These are phyloP conservation scores for Macaca nemestrina DNA, from an alignment of 2,113 vertebrate genomes.

Conservation along the genomic window DNA sequence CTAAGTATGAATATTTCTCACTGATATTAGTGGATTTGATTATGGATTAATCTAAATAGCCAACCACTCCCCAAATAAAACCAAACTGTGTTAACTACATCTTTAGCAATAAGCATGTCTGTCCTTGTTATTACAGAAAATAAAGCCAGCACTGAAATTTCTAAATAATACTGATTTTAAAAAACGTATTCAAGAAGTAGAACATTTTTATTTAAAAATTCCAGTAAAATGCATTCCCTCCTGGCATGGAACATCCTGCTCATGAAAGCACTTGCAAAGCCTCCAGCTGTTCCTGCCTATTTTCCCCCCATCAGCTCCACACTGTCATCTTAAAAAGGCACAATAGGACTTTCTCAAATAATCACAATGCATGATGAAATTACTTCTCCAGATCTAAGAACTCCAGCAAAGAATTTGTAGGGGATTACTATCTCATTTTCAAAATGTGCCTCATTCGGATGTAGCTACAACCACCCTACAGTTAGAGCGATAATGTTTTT, in stretches of 20 bases:
- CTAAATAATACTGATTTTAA: background rate
- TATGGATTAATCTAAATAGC: constrained; percentile 16
- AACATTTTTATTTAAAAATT: constrained; percentile 27
- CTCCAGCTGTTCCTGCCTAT: constrained; percentile 10
- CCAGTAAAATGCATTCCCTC: background rate
- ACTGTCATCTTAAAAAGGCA: constrained; percentile 30
- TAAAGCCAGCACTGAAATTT: constrained; percentile 5
- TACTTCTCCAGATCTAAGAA: background rate
- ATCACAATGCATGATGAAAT: constrained; percentile 32
- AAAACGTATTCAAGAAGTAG: background rate
- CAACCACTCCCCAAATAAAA: background rate
- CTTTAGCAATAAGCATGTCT: background rate
- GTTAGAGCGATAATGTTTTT: background rate
- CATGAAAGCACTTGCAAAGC: background rate
- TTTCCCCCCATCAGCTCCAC: background rate
- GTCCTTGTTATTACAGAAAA: background rate
- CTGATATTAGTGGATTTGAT: background rate
- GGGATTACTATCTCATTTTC: constrained; percentile 12
- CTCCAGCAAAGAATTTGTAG: background rate
- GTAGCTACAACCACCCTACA: background rate
- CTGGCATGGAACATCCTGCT: background rate
- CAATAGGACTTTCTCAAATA: constrained; percentile 17
- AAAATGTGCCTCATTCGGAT: background rate
- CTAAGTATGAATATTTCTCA: background rate
- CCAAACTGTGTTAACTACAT: background rate